Evolutionary conservation across 2,888 invertebrate genomes (phyloP), one percentile per base, ranked within the genome.

Genomic region (Acanthacorydalis orientalis): DNA sequence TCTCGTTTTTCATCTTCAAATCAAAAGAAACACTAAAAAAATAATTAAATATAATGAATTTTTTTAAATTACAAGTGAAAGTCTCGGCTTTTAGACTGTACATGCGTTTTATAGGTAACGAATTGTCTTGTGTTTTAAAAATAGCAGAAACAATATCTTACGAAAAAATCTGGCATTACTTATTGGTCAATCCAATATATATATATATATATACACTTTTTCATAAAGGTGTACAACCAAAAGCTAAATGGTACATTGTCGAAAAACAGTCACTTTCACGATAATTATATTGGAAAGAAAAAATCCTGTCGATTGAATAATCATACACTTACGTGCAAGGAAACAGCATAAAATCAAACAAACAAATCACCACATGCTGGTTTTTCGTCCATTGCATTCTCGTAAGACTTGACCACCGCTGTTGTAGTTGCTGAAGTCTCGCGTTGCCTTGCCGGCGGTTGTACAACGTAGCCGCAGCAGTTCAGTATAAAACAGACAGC

Each of bases 401-500:
- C 31, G 41, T 41, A 41, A 41, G 15, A 16, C 41, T 31, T 41
- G 16, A 14, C n/a, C 16, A 41, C n/a, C n/a, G 16, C 16, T 41
- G 41, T 41, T 41, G 6, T 31, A 14, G 31, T 15, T 11, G 31
- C 16, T 14, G 41, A 15, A 31, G 41, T 41, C 41, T 41, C 16
- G 23, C 16, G 31, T 23, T 23, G 23, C 23, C 23, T 23, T 23
- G 23, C 23, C 23, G 23, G 23, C 23, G 23, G 23, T 23, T 23
- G 23, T 23, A n/a, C 45, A 16, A 38, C 12, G 7, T 15, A 38
- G 39, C 12, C 12, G 39, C 12, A 16, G 11, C 16, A 38, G 39
- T 38, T 38, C 16, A 12, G 16, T 38, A 38, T 15, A 16, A 38
- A 38, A 54, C 53, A 51, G 57, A 57, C 57, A 57, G 52, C 52